Conservation (phyloP, 2,113 vertebrate genomes). For the Apus apus region DNA sequence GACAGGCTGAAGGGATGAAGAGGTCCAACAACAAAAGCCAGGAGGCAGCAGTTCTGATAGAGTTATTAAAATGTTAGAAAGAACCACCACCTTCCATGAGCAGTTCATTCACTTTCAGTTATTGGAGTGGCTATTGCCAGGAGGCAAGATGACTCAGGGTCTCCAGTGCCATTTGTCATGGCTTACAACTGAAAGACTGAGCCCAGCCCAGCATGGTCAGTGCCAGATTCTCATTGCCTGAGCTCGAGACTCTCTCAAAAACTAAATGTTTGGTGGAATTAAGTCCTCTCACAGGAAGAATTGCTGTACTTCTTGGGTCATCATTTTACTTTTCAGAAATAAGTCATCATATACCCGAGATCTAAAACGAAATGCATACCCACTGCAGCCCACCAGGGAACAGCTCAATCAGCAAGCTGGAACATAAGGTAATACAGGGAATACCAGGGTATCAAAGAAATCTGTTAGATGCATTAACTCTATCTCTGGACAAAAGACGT, state of each 20-base stretch:
- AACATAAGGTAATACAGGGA: neutral
- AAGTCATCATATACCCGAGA: neutral
- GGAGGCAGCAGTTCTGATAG: neutral
- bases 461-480: neutral
- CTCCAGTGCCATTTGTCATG: neutral
- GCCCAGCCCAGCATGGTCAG: neutral
- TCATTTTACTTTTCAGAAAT: neutral
- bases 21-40: neutral
- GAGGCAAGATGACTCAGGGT: neutral
- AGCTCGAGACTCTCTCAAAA: neutral
- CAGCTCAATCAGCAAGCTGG: neutral
- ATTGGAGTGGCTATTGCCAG: neutral
- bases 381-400: neutral
- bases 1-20: neutral
- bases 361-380: neutral
- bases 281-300: neutral
- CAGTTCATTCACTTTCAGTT: neutral
- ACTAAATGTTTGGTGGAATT: neutral
- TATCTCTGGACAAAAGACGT: neutral
- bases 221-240: neutral
- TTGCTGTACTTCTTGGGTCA: neutral
- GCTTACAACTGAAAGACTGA: neutral
- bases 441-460: neutral
- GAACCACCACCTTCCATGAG: neutral
- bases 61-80: neutral